phyloP scores from a whole-genome alignment of 2,888 invertebrate species.

The Aleiodes alternator region DNA sequence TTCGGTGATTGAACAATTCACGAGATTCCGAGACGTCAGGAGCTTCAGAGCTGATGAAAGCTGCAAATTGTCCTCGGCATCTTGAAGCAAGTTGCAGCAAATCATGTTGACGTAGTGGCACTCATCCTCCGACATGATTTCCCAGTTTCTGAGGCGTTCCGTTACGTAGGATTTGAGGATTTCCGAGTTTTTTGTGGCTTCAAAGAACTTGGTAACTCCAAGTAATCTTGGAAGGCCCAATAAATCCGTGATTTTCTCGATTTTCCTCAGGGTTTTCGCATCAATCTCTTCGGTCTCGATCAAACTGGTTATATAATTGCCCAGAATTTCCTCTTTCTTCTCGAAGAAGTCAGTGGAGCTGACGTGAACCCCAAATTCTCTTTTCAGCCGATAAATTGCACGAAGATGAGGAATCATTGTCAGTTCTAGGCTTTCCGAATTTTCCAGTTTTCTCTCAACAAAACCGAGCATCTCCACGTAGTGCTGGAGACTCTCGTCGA shows the following conservation, averaged over 20 bases:
- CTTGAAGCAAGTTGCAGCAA: conserved; percentile 24
- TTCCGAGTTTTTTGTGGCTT: conserved; percentile 50
- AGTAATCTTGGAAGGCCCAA: conserved; percentile 57
- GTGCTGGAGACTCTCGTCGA: conserved; percentile 50
- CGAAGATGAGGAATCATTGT: conserved; percentile 56
- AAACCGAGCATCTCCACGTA: conserved; percentile 63
- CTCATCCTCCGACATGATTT: conserved; percentile 46
- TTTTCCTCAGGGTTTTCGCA: conserved; percentile 48
- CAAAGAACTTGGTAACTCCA: conserved; percentile 57
- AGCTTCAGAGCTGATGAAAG: too few relatives aligned
- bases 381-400: conserved; percentile 59
- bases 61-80: too few relatives aligned
- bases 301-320: conserved; percentile 52
- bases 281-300: conserved; percentile 47
- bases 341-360: conserved; percentile 55
- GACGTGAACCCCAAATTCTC: conserved; percentile 59
- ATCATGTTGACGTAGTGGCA: conserved; percentile 43
- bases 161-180: conserved; percentile 54
- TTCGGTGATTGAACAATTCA: conserved; percentile 29
- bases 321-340: conserved; percentile 56
- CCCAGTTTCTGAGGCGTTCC: conserved; percentile 37
- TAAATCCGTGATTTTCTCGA: conserved; percentile 58
- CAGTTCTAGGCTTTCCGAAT: conserved; percentile 49
- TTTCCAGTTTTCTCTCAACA: conserved; percentile 57
- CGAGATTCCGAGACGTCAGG: conserved; percentile 39